Percentiles rank a stretch among this genome's conserved stretches.
Conservation (phyloP, 1,140 invertebrate species). For the Drosophila nasuta region DNA sequence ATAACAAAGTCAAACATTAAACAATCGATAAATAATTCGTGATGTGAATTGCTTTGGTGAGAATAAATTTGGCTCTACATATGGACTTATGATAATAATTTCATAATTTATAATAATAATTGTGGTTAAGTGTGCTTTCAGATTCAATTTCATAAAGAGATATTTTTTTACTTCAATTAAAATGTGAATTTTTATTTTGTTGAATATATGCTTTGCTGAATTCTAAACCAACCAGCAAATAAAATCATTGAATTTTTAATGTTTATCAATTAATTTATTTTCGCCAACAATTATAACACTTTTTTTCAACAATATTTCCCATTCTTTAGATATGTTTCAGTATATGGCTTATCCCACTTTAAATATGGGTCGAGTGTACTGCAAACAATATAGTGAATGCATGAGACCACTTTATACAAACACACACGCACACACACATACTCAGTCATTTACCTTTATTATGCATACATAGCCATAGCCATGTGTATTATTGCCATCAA, state of each 20-base stretch:
- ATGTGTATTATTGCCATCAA: conserved; percentile 11
- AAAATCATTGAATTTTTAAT: conserved; percentile 7
- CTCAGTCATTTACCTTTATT: background rate
- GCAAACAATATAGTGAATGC: conserved; percentile 38
- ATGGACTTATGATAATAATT: too few relatives aligned
- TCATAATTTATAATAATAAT: too few relatives aligned
- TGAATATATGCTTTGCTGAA: background rate
- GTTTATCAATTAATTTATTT: conserved; percentile 8
- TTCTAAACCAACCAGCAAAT: background rate
- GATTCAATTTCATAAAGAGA: too few relatives aligned
- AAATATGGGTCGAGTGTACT: conserved; percentile 44
- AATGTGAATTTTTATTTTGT: background rate
- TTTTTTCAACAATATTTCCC: conserved; percentile 29
- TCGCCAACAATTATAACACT: conserved; percentile 22
- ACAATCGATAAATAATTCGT: too few relatives aligned
- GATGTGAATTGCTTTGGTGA: too few relatives aligned
- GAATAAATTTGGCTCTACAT: too few relatives aligned
- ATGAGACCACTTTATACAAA: background rate
- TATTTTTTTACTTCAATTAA: too few relatives aligned
- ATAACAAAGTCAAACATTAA: too few relatives aligned
- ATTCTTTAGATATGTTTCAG: conserved; percentile 15
- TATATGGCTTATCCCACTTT: conserved; percentile 28
- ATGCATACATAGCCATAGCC: background rate
- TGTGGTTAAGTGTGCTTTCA: too few relatives aligned
- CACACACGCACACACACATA: background rate